Conservation (phyloP, 2,113 vertebrate genomes). For the Neodon shergylaensis region DNA sequence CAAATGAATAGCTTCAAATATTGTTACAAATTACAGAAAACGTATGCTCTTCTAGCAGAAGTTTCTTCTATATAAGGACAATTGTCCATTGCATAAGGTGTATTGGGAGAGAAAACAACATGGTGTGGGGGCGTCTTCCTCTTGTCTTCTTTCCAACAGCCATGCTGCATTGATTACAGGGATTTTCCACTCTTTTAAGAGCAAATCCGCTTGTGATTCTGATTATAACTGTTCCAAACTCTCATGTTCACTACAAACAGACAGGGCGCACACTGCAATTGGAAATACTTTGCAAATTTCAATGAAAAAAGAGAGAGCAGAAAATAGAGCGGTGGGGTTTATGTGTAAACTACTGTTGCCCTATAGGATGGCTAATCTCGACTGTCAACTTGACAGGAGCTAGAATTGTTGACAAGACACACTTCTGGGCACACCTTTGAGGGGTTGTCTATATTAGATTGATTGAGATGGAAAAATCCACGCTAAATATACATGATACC, state of each 20-base stretch:
- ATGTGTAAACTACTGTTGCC: background rate
- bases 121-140: background rate
- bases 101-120: background rate
- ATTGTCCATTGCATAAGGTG: background rate
- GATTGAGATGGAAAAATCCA: background rate
- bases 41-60: background rate
- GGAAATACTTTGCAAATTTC: background rate
- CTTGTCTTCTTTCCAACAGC: background rate
- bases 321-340: background rate
- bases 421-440: background rate
- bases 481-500: background rate
- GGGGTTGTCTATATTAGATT: background rate
- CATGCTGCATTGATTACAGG: background rate
- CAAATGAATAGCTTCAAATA: background rate
- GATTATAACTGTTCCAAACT: conserved; percentile 25
- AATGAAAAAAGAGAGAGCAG: background rate
- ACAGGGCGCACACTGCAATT: background rate
- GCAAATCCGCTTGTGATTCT: conserved; percentile 21
- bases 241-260: background rate
- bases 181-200: conserved; percentile 18
- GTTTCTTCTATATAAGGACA: background rate
- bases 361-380: background rate
- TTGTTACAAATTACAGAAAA: background rate
- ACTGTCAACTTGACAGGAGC: too few relatives aligned
- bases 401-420: too few relatives aligned